A percentile compares a stretch with the other conserved stretches of the same genome.
Evolutionary conservation across 1,140 invertebrate species (phyloP).

Genomic region (Apocrypta bakeri): DNA sequence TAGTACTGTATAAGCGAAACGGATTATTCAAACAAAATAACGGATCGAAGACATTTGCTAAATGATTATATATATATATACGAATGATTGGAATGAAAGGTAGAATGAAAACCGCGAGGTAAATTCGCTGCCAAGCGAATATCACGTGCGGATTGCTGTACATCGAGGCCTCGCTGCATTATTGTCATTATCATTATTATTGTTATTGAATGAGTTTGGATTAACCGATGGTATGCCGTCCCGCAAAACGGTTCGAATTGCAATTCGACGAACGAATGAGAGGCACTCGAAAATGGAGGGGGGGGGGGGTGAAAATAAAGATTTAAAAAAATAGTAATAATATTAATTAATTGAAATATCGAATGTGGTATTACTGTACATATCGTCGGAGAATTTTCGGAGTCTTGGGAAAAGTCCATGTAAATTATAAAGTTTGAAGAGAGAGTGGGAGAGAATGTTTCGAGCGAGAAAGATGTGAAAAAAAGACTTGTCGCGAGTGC

Average conservation of each 20-base stretch:
- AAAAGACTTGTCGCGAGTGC: constrained; percentile 21
- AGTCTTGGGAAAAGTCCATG: constrained; percentile 56
- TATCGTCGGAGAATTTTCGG: constrained; percentile 58
- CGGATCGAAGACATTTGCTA: no score
- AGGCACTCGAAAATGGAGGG: background rate
- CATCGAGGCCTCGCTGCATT: background rate
- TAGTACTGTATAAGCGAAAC: background rate
- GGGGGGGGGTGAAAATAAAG: background rate
- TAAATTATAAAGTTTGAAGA: constrained; percentile 56
- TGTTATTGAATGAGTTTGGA: constrained; percentile 16
- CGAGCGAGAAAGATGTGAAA: background rate
- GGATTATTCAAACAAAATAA: background rate
- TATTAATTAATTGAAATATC: background rate
- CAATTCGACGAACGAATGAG: background rate
- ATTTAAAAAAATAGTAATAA: constrained; percentile 29
- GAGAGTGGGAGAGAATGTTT: background rate
- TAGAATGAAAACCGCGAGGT: background rate
- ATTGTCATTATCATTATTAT: constrained; percentile 19
- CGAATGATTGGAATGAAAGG: background rate
- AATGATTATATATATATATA: background rate
- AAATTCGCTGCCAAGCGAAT: background rate
- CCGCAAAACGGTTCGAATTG: constrained; percentile 27
- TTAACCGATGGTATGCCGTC: constrained; percentile 28
- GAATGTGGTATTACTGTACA: constrained; percentile 50
- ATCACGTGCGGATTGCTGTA: background rate